Evolutionary conservation across 1,140 invertebrate species (phyloP), one percentile per base, ranked within the genome.

Genomic region (Episyrphus balteatus): DNA sequence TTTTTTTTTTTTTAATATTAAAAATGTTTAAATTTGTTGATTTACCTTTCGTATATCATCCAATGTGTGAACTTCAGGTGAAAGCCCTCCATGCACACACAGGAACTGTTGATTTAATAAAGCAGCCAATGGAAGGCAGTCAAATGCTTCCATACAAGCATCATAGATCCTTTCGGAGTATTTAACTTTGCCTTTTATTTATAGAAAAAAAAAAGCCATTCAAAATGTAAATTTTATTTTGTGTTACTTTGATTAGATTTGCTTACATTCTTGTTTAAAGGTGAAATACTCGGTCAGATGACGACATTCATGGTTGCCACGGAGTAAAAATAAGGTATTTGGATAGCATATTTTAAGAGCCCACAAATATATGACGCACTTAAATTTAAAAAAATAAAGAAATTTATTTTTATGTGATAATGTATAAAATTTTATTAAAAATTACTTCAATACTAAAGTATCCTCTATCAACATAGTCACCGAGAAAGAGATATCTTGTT

Each of bases 211-310:
- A 31, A 13, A 46, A 13, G 5, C 18, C n/a, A n/a, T n/a, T n/a
- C n/a, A n/a, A n/a, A 26, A 26, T 26, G 8, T 26, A 26, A 26
- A 26, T 5, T 26, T 26, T 26, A 26, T 26, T 26, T 26, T 26
- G 21, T 5, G 8, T 26, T 26, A 5, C 8, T 8, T 3, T 26
- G 21, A 26, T 26, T 26, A 26, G 21, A 3, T 26, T 26, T 5
- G 45, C 88, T 95, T 86, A 92, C 96, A 99, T 85, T 99, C 96
- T 79, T 98, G 94, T 77, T 99, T 99, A 81, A 99, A 99, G 69
- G 96, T 99, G 80, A 99, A 99, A 77, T 99, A 99, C 81, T 99
- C 96, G 73, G 96, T 99, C 68, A 99, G 84, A 82, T 99, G 96
- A 70, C 96, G 86, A 80, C 96, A 99, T 78, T 99, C 96, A 75